Conservation (phyloP, 64 coral and sea anemone genomes). For the Cladopsammia gracilis region DNA sequence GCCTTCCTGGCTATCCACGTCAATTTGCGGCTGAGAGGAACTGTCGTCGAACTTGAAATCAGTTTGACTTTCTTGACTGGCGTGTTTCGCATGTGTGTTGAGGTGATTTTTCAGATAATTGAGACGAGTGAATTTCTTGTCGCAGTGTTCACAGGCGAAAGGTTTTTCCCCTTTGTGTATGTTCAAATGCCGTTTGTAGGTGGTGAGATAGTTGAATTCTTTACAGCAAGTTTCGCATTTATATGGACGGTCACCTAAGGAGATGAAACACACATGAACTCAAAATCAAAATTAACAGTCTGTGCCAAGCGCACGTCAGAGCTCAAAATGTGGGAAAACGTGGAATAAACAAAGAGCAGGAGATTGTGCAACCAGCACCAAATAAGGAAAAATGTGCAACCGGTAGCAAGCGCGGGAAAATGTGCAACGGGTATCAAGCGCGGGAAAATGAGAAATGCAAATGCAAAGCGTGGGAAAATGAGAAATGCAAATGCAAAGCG, state of each 20-base stretch:
- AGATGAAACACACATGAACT: neutral
- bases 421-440: no score
- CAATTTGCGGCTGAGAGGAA: neutral
- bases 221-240: slow-evolving; percentile 96
- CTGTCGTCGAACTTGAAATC: slow-evolving; percentile 59
- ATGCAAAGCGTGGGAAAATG: no score
- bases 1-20: slow-evolving; percentile 48
- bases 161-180: slow-evolving; percentile 98
- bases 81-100: slow-evolving; percentile 81
- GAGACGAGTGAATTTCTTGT: slow-evolving; percentile 96
- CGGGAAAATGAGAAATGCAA: no score
- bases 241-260: slow-evolving; percentile 90
- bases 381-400: no score
- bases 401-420: no score
- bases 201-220: slow-evolving; percentile 99
- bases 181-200: slow-evolving; percentile 99
- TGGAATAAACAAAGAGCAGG: no score
- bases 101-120: slow-evolving; percentile 98
- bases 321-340: neutral
- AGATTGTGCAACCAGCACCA: no score
- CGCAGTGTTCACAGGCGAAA: slow-evolving; percentile 89
- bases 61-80: slow-evolving; percentile 91
- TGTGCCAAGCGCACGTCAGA: neutral
- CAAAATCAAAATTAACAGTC: neutral
- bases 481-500: no score